These are phyloP conservation scores for Genyomyrus donnyi DNA, from an alignment of 2,113 vertebrate species.

Conservation along the genomic window DNA sequence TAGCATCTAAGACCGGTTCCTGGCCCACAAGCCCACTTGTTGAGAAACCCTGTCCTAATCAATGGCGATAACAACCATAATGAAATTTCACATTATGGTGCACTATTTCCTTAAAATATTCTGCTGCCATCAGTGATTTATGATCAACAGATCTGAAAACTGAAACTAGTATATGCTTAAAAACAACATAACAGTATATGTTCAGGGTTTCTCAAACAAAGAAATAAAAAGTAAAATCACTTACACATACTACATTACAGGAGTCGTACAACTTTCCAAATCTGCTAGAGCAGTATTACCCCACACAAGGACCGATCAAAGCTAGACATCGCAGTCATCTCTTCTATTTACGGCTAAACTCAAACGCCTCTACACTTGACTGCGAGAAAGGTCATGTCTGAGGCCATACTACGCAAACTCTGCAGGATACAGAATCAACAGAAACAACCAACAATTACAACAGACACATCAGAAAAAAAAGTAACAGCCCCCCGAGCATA, in stretches of 20 bases:
- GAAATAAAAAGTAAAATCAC: neutral
- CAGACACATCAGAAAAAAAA: neutral
- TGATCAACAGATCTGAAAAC: neutral
- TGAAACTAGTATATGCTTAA: neutral
- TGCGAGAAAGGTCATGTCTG: neutral
- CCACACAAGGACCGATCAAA: neutral
- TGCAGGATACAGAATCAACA: neutral
- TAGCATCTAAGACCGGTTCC: neutral
- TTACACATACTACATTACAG: neutral
- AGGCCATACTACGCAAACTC: too few relatives aligned
- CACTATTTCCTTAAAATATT: neutral
- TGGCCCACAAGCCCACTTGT: neutral
- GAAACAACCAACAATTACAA: neutral
- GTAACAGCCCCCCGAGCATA: neutral
- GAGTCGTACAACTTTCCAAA: neutral
- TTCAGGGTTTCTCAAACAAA: neutral
- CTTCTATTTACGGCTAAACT: neutral
- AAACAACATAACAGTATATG: neutral
- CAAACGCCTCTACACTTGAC: neutral
- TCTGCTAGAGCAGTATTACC: neutral
- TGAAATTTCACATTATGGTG: neutral
- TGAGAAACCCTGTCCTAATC: neutral
- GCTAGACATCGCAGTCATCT: neutral
- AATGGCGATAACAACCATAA: neutral
- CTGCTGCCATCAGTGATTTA: neutral